Evolutionary conservation across 2,113 vertebrate species (phyloP).

Genomic region (Salvelinus fontinalis): DNA sequence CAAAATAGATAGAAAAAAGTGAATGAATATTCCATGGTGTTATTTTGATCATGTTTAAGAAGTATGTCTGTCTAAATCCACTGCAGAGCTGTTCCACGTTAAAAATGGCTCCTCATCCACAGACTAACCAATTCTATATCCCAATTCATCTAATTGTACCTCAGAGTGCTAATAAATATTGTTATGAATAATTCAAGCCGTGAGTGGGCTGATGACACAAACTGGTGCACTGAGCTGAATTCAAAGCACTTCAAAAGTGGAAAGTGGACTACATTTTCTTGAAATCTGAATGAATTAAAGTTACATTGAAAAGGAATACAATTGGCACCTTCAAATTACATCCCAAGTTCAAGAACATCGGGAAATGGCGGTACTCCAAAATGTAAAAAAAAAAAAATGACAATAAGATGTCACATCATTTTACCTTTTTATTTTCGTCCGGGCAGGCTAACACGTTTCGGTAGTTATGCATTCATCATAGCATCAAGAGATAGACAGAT

Average conservation of each 20-base stretch:
- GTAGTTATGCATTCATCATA: too few relatives aligned
- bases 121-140: constrained; percentile 69
- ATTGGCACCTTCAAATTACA: constrained; percentile 22
- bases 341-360: too few relatives aligned
- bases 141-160: constrained; percentile 76
- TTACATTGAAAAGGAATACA: constrained; percentile 52
- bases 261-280: constrained; percentile 62
- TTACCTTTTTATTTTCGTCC: too few relatives aligned
- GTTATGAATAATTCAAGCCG: constrained; percentile 73
- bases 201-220: constrained; percentile 72
- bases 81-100: constrained; percentile 56
- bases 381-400: too few relatives aligned
- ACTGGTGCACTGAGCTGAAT: constrained; percentile 61
- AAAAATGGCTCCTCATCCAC: constrained; percentile 29
- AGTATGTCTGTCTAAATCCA: constrained; percentile 61
- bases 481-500: too few relatives aligned
- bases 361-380: too few relatives aligned
- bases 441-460: too few relatives aligned
- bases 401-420: too few relatives aligned
- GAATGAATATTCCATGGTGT: constrained; percentile 64
- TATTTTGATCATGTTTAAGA: constrained; percentile 70
- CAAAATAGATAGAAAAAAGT: constrained; percentile 40
- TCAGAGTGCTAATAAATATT: constrained; percentile 79
- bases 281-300: constrained; percentile 64
- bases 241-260: constrained; percentile 62